phyloP scores from a whole-genome alignment of 2,797 vertebrate species.

The Prunella strophiata region DNA sequence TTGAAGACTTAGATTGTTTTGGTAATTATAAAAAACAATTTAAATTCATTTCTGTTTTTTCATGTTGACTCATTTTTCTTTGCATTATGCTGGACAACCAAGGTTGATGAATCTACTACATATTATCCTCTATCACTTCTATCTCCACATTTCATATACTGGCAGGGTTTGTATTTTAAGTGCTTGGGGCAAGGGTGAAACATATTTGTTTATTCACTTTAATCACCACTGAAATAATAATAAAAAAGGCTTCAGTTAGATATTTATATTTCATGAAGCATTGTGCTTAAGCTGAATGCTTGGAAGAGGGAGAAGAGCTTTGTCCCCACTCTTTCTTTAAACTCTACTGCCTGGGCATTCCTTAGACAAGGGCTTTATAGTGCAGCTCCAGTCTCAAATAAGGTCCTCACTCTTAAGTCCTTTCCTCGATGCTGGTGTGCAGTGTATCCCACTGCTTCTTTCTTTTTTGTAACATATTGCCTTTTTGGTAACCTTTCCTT shows the following conservation, averaged over 20 bases:
- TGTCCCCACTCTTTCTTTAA: background rate
- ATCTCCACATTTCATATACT: background rate
- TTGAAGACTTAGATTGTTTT: background rate
- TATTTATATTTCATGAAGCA: background rate
- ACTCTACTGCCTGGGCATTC: background rate
- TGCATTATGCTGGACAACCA: background rate
- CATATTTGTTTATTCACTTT: background rate
- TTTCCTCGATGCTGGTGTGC: background rate
- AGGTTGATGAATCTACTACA: background rate
- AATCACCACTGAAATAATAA: constrained; percentile 13
- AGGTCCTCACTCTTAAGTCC: background rate
- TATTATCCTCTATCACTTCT: background rate
- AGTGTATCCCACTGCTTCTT: background rate
- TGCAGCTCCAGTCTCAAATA: background rate
- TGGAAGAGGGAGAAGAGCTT: background rate
- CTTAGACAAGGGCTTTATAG: background rate
- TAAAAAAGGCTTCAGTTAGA: background rate
- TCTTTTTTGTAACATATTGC: background rate
- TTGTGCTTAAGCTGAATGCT: background rate
- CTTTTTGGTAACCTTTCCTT: constrained; percentile 19
- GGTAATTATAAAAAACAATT: background rate
- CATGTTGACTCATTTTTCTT: background rate
- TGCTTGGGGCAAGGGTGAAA: background rate
- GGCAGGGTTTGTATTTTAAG: background rate
- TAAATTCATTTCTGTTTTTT: background rate